These are phyloP conservation scores for Brachyptera putata DNA, from an alignment of 2,888 invertebrate genomes.

Conservation along the genomic window DNA sequence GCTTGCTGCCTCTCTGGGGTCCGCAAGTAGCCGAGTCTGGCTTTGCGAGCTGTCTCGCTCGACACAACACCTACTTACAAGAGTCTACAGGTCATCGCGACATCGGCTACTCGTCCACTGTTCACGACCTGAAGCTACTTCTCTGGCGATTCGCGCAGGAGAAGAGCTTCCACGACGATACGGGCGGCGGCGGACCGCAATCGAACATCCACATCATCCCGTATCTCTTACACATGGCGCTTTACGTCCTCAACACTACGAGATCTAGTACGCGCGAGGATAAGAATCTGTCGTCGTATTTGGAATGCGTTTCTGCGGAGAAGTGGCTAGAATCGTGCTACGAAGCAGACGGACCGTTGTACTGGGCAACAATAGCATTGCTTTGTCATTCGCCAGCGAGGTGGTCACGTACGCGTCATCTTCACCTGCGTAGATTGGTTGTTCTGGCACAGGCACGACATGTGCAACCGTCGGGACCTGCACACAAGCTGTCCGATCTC, in stretches of 20 bases:
- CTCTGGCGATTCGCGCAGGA: conserved; percentile 87
- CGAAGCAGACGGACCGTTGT: conserved; percentile 90
- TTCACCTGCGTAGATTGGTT: conserved; percentile 72
- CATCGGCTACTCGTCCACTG: conserved; percentile 73
- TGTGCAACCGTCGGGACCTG: conserved; percentile 58
- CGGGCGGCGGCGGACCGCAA: conserved; percentile 94
- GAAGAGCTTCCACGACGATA: conserved; percentile 95
- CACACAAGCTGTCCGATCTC: conserved; percentile 50
- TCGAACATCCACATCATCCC: conserved; percentile 97
- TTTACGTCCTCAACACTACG: conserved; percentile 88
- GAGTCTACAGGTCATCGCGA: conserved; percentile 54
- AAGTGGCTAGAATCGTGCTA: conserved; percentile 77
- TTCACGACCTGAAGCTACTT: conserved; percentile 90
- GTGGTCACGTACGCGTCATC: conserved; percentile 68
- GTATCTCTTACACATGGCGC: conserved; percentile 88
- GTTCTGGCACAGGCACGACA: conserved; percentile 73
- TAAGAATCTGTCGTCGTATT: conserved; percentile 66
- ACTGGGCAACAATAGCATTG: conserved; percentile 76
- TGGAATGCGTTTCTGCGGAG: conserved; percentile 59
- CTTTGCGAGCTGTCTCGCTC: conserved; percentile 88
- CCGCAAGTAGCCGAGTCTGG: conserved; percentile 89
- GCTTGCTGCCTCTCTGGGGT: conserved; percentile 93
- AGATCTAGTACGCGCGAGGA: conserved; percentile 74
- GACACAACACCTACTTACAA: conserved; percentile 80
- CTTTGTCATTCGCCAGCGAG: conserved; percentile 66